phyloP scores from a whole-genome alignment of 2,113 vertebrate genomes.

The Mesitornis unicolor region DNA sequence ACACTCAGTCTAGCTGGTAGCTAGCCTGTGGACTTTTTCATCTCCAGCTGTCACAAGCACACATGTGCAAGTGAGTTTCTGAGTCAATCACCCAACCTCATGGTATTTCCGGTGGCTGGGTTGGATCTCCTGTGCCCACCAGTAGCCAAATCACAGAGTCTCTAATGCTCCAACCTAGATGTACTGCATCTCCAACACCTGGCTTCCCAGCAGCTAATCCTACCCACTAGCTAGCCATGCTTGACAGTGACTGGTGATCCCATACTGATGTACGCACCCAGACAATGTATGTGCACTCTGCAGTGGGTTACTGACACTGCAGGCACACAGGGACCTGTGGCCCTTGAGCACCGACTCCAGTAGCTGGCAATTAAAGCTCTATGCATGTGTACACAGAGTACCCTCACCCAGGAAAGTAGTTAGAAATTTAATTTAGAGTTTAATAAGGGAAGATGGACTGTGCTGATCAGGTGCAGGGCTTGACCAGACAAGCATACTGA shows the following conservation, averaged over 20 bases:
- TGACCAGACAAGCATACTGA: not conserved
- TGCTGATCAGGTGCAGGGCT: not conserved
- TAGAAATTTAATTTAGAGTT: not conserved
- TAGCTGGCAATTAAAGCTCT: not conserved
- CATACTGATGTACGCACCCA: not conserved
- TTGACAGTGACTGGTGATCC: not conserved
- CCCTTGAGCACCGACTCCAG: not conserved
- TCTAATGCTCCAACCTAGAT: not conserved
- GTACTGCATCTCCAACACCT: not conserved
- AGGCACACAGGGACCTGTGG: not conserved
- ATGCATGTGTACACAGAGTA: rapidly evolving
- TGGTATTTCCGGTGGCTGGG: rapidly evolving
- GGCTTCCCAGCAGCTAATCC: not conserved
- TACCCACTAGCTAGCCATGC: no score
- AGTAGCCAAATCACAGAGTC: not conserved
- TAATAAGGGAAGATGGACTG: not conserved
- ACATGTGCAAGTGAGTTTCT: no score
- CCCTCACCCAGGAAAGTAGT: not conserved
- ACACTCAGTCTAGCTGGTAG: not conserved
- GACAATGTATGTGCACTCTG: rapidly evolving
- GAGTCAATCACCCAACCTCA: not conserved
- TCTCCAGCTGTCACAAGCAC: not conserved
- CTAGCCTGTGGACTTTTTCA: not conserved
- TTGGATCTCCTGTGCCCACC: not conserved
- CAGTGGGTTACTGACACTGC: not conserved